Evolutionary conservation across 2,113 vertebrate species (phyloP), one percentile per base, ranked within the genome.

Genomic region (Vulpes lagopus): DNA sequence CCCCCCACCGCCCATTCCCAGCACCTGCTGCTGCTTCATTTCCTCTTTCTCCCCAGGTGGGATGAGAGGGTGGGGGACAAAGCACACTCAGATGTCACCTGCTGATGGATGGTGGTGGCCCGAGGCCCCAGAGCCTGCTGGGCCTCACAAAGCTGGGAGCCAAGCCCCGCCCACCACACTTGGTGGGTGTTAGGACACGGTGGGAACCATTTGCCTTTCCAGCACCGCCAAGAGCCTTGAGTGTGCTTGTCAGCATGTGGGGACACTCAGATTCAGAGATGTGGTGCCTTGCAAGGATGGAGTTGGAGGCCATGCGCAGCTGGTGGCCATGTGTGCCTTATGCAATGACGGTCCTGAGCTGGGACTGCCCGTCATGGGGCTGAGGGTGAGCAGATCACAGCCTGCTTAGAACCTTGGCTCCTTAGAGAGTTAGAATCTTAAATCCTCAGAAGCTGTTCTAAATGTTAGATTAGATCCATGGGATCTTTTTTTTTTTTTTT

Each of bases 101-200:
- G n/a, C 83, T 95, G 97, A 97, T 92, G 94, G 95, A 79, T 84
- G 55, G 71, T 51, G 15, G 71, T 91, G 82, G 92, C 81, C 43
- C 32, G 53, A 78, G 96, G 76, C 59, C 86, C 97, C 0, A 11
- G 64, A 67, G 11, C 2, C 11, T 3, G 22, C 82, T 27, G 81
- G 92, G 35, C 57, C 74, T 20, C 80, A 97, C 85, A 95, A 85
- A 96, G 74, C 96, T 17, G 0, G 14, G 71, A 71, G 62, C 97
- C 0, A 22, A 38, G 85, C 73, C 92, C 53, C 2, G 0, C 71
- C 86, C 8, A 27, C 57, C 16, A 4, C 0, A 0, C 35, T 15
- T 11, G 0, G 4, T 38, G 78, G 73, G 83, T 55, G 32, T 73
- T 15, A 5, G 92, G 86, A 53, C 69, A 25, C 91, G 62, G 74